phyloP scores from a whole-genome alignment of 1,140 invertebrate genomes.

The Lasioglossum albipes region DNA sequence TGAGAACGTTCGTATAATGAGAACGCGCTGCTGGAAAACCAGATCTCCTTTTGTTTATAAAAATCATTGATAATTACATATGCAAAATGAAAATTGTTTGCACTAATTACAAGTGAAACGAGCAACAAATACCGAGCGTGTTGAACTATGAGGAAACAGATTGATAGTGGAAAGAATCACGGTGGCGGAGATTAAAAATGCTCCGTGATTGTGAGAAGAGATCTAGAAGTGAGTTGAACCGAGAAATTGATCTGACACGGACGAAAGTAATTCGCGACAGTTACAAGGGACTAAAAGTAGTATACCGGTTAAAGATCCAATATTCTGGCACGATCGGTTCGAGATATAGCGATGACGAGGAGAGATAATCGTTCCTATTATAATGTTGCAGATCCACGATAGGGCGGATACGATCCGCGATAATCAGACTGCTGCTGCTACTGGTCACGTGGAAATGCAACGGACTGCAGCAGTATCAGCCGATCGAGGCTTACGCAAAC shows the following conservation, averaged over 20 bases:
- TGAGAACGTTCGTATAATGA: conserved; percentile 32
- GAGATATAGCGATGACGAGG: conserved; percentile 1
- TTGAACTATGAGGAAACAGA: no score
- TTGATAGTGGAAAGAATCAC: no score
- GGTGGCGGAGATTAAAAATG: neutral
- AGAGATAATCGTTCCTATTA: conserved; percentile 37
- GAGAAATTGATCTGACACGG: neutral
- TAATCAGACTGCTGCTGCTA: conserved; percentile 58
- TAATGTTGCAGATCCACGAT: conserved; percentile 59
- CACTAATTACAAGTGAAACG: no score
- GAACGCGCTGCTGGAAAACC: conserved; percentile 34
- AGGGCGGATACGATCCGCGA: conserved; percentile 54
- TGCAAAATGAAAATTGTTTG: no score
- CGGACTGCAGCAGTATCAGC: conserved; percentile 74
- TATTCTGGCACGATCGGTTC: neutral
- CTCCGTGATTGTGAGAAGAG: neutral
- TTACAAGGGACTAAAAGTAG: neutral
- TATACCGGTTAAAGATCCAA: neutral
- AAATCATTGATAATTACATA: no score
- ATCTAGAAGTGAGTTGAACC: neutral
- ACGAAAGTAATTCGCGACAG: neutral
- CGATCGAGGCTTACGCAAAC: conserved; percentile 72
- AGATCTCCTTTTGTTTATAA: conserved; percentile 27
- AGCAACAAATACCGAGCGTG: no score
- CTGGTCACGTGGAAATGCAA: conserved; percentile 40